phyloP scores from a whole-genome alignment of 35 echinoderm and acorn worm species.

The Apostichopus parvimensis region DNA sequence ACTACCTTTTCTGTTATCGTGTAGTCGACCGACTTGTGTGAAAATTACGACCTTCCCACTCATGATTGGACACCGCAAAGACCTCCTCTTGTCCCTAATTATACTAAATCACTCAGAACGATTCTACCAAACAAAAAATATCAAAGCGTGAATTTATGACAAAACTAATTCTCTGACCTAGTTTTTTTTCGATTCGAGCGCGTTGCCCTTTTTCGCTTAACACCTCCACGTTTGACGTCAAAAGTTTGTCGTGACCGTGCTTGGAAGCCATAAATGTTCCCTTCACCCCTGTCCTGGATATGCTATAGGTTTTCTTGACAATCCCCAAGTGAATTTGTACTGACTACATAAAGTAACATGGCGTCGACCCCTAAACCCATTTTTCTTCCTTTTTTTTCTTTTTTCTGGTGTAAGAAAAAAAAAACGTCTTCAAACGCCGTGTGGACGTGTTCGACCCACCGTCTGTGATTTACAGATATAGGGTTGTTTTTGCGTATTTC shows the following conservation, averaged over 20 bases:
- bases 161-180: conserved; percentile 14
- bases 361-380: neutral
- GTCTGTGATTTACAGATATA: neutral
- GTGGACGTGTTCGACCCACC: neutral
- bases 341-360: neutral
- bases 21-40: neutral
- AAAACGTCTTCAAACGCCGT: neutral
- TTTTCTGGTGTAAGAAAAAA: neutral
- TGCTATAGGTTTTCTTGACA: neutral
- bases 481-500: conserved; percentile 21
- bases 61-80: conserved; percentile 42
- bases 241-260: neutral
- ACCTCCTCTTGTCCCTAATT: conserved; percentile 37
- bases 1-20: neutral
- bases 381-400: neutral
- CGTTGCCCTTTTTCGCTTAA: conserved; percentile 15
- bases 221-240: conserved; percentile 26
- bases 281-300: conserved; percentile 33
- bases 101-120: conserved; percentile 34
- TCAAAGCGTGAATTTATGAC: conserved; percentile 30
- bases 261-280: neutral
- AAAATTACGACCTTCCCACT: conserved; percentile 32
- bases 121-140: conserved; percentile 11
- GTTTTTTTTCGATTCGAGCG: neutral
- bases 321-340: too few species aligned